Conservation (phyloP, 2,888 invertebrate species). For the Ectemnius continuus region DNA sequence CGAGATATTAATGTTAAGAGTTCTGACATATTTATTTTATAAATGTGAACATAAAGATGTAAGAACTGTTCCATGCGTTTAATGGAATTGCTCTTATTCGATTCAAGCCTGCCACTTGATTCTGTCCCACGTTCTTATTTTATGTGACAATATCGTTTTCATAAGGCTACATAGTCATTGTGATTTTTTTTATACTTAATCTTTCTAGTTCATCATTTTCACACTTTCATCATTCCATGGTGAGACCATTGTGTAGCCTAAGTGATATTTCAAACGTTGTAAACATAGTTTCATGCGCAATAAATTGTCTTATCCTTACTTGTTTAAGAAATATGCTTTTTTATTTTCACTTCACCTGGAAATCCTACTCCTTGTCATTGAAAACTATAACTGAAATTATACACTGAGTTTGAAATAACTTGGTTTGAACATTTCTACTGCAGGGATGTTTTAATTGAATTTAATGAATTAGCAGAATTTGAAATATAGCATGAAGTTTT, state of each 20-base stretch:
- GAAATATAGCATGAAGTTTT: no score
- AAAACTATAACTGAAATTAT: no score
- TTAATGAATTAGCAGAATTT: no score
- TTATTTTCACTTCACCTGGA: background rate
- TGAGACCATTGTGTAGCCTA: conserved; percentile 29
- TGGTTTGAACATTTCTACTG: no score
- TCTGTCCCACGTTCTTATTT: conserved; percentile 30
- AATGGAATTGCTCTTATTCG: conserved; percentile 1
- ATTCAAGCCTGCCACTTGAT: conserved; percentile 40
- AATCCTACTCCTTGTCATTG: no score
- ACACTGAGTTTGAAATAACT: no score
- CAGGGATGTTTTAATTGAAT: no score
- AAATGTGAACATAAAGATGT: conserved; percentile 19
- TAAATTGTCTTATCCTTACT: conserved; percentile 41
- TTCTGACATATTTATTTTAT: conserved; percentile 36
- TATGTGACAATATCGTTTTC: conserved; percentile 11
- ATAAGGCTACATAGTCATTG: conserved; percentile 21
- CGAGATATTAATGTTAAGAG: conserved; percentile 2
- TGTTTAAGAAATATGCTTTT: conserved; percentile 15
- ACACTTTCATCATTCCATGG: conserved; percentile 52
- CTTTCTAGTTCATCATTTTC: conserved; percentile 34
- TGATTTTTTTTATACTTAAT: conserved; percentile 36
- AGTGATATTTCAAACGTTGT: conserved; percentile 34
- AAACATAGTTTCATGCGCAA: conserved; percentile 42
- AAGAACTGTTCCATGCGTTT: conserved; percentile 14